Percentiles rank a stretch among this genome's conserved stretches.
Conservation (phyloP, 1,140 invertebrate genomes). For the Araneus ventricosus region DNA sequence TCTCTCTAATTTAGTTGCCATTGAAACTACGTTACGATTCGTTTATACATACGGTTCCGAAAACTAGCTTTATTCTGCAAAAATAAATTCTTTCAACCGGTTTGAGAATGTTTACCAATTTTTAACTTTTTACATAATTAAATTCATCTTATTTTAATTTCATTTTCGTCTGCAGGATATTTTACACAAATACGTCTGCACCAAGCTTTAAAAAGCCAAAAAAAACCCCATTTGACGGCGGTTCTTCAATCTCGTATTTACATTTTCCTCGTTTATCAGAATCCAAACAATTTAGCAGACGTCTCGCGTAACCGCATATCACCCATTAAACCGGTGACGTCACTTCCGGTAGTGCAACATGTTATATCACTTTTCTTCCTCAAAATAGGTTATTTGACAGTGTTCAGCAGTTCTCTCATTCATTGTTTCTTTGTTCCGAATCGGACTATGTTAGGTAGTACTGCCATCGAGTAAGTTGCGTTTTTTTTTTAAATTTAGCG, state of each 20-base stretch:
- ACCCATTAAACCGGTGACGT: constrained; percentile 36
- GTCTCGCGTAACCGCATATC: not conserved
- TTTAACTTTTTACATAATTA: no score
- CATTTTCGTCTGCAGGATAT: no score
- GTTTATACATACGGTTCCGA: no score
- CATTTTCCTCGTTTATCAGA: constrained; percentile 6
- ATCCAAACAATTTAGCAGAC: constrained; percentile 31
- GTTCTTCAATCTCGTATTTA: not conserved
- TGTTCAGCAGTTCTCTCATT: not conserved
- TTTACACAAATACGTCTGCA: no score
- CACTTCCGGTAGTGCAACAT: constrained; percentile 55
- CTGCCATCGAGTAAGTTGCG: not conserved
- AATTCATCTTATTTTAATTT: no score
- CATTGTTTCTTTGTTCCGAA: not conserved
- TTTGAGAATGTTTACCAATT: no score
- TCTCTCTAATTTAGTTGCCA: no score
- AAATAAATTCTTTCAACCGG: no score
- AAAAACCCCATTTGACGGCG: not conserved
- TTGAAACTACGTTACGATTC: no score
- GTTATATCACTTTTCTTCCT: constrained; percentile 5
- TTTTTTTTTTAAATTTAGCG: not conserved
- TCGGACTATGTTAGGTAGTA: not conserved
- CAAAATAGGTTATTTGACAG: not conserved
- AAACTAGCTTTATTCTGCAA: no score
- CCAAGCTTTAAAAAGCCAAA: no score